Evolutionary conservation across 2,888 invertebrate genomes (phyloP).

Genomic region (Blastobasis lacticolella): DNA sequence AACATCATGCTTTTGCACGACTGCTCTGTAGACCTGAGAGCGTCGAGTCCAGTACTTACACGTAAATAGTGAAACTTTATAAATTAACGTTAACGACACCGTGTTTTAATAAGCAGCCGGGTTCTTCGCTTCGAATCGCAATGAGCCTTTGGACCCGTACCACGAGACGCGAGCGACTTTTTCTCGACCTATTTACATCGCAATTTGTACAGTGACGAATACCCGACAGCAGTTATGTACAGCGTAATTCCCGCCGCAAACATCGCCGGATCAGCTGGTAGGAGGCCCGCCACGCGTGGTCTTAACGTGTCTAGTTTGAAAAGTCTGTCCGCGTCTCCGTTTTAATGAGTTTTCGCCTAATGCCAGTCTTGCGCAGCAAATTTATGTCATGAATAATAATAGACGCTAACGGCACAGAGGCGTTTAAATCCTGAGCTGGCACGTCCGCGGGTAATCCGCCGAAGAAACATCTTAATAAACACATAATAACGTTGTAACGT

Average conservation of each 20-base stretch:
- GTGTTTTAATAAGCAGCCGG: conserved; percentile 60
- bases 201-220: background rate
- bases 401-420: conserved; percentile 42
- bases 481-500: no score
- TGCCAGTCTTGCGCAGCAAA: conserved; percentile 64
- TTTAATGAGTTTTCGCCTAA: conserved; percentile 73
- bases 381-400: conserved; percentile 73
- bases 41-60: background rate
- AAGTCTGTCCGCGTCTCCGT: conserved; percentile 68
- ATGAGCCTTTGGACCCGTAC: conserved; percentile 33
- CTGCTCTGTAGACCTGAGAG: no score
- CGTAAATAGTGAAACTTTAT: conserved; percentile 35
- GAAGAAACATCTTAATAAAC: conserved; percentile 41
- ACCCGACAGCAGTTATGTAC: background rate
- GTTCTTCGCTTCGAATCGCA: conserved; percentile 59
- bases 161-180: background rate
- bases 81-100: conserved; percentile 56
- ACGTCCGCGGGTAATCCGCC: conserved; percentile 57
- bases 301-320: conserved; percentile 72
- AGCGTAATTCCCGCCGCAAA: background rate
- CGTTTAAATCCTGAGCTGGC: conserved; percentile 63
- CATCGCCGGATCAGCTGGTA: background rate
- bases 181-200: background rate
- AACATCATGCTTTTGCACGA: no score
- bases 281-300: conserved; percentile 62